These are phyloP conservation scores for Petrocephalus zakoni DNA, from an alignment of 2,113 vertebrate species.

Conservation along the genomic window DNA sequence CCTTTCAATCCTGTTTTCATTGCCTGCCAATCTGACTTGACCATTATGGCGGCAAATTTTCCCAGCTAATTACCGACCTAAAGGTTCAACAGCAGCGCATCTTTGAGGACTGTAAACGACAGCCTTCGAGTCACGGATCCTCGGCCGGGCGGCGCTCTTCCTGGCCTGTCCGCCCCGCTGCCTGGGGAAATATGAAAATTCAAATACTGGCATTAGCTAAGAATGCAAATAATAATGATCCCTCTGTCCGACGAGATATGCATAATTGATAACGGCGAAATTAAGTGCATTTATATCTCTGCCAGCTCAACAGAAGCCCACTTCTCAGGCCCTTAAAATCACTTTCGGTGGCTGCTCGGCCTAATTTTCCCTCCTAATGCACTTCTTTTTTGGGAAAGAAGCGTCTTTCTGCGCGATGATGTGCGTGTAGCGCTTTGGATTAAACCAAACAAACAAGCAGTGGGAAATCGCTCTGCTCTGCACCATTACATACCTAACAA, in stretches of 20 bases:
- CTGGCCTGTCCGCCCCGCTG: neutral
- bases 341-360: neutral
- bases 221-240: conserved; percentile 8
- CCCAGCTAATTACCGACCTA: neutral
- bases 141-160: neutral
- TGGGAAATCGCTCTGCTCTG: conserved; percentile 47
- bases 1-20: neutral
- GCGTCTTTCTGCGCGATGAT: conserved; percentile 37
- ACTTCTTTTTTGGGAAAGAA: conserved; percentile 26
- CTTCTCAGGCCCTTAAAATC: neutral
- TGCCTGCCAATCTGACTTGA: neutral
- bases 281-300: neutral
- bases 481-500: conserved; percentile 63
- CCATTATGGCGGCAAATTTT: neutral
- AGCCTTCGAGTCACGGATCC: neutral
- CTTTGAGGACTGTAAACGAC: neutral
- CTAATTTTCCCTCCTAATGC: neutral
- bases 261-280: neutral
- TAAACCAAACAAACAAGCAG: conserved; percentile 46
- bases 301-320: neutral
- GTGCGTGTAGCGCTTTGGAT: conserved; percentile 47
- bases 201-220: neutral
- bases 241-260: neutral
- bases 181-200: neutral
- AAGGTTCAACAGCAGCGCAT: neutral